Evolutionary conservation across 2,888 invertebrate species (phyloP), one percentile per base, ranked within the genome.

Genomic region (Netelia virgata): DNA sequence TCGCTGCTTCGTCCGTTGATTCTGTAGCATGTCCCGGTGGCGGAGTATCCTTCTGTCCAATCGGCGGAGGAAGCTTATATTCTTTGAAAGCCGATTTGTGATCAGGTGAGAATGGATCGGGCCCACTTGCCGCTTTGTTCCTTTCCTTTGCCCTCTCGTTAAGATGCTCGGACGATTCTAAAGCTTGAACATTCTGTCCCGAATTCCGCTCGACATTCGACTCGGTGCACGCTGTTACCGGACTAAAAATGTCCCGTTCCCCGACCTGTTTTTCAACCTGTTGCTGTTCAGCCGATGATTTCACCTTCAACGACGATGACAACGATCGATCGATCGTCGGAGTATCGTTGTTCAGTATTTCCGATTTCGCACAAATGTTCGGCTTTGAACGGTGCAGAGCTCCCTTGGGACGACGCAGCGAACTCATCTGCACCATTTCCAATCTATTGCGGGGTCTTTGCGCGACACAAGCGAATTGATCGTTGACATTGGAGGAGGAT

Each of bases 341-440:
- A 8, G 16, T 55, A 1, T 6, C 16, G 6, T 10, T 14, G 16
- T 16, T 36, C 9, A 11, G 14, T 18, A 20, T 57, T 20, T 77
- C n/a, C 8, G 20, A 0, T 14, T 11, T 64, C 10, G 59, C n/a
- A 0, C 9, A n/a, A 16, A n/a, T 23, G 16, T 36, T 63, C 11
- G n/a, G 1, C 10, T n/a, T 73, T 47, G 16, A 57, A 10, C 36
- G 6, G 11, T 43, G 9, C 9, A 16, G 8, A 5, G 23, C 10
- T 41, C 43, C 66, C 50, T 36, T 78, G 0, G 84, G 84, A 16
- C 78, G 84, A 61, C 84, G 84, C 1, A 82, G 75, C 5, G 61
- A 8, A 3, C 18, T 43, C 16, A 69, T 9, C 8, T 5, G 9
- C 0, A 59, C 50, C 5, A 64, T 53, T 50, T 79, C 78, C n/a